Base-by-base conservation (phyloP, 2,888 invertebrate genomes). In the Heliconius aoede region DNA sequence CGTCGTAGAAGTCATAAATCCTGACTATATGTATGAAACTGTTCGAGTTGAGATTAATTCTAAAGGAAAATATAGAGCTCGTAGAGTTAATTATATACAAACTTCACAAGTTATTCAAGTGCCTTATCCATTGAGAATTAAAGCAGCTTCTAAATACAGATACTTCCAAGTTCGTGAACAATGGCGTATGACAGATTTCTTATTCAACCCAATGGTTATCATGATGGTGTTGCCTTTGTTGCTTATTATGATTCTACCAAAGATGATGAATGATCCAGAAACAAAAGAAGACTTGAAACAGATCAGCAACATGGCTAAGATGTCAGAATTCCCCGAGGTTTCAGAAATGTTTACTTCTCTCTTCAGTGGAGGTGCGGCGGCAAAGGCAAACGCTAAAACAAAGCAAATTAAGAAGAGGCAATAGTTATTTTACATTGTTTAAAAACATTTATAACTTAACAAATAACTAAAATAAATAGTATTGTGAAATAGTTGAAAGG, bases 221-320 rank as follows among this genome's bases (percentile, higher is more conserved):
- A 99, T 99, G 98, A 99, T 99, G 99, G 96, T 99, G 30, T 89
- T 99, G 80, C 99, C 99, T 0, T 92, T 99, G 46, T 87, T 99
- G 7, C 94, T 99, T 9, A 97, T 99, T 83, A 97, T 99, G 96
- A 95, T 99, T 80, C 91, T 99, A 85, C 99, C 99, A 0, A 99
- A 99, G 90, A 97, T 99, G 96, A 98, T 99, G 97, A 99, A 98
- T 87, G 99, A 99, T 91, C 99, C 99, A 7, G 99, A 99, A 89
- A 98, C 99, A 3, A 98, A 99, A 87, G 98, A 98, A 91, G 98
- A 98, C 92, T 96, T 98, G 94, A 98, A 99, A 91, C 98, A 99
- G 87, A 95, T 98, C 71, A 97, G 97, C 86, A 97, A 96, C 88
- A 95, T 97, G 85, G 96, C 97, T 1, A 96, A 96, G 88, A 97